A percentile compares a stretch with the other conserved stretches of the same genome.
Conservation (phyloP, 1,140 invertebrate genomes). For the Eurosta solidaginis region DNA sequence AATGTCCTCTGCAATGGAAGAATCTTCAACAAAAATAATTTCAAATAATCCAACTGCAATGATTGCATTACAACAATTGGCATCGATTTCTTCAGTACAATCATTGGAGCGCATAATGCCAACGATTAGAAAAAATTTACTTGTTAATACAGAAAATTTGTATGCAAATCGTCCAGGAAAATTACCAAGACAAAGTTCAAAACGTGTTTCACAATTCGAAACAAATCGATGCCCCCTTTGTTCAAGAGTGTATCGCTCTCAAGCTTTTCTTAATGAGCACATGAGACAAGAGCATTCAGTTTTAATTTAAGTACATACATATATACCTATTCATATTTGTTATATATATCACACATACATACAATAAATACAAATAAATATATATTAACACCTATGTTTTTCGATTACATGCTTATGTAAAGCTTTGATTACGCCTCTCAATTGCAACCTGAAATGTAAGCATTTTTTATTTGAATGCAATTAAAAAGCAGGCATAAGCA, state of each 20-base stretch:
- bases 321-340: too few species aligned
- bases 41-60: conserved; percentile 44
- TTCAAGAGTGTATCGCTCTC: conserved; percentile 51
- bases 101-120: conserved; percentile 49
- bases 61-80: conserved; percentile 53
- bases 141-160: conserved; percentile 44
- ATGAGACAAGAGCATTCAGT: conserved; percentile 58
- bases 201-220: conserved; percentile 47
- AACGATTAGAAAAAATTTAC: conserved; percentile 44
- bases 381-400: too few species aligned
- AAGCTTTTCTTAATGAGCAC: conserved; percentile 56
- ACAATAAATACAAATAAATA: too few species aligned
- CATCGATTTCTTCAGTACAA: conserved; percentile 54
- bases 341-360: background rate
- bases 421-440: too few species aligned
- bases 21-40: background rate
- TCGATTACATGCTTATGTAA: too few species aligned
- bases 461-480: too few species aligned
- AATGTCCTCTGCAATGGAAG: background rate
- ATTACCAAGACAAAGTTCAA: conserved; percentile 44
- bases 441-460: too few species aligned
- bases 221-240: conserved; percentile 57
- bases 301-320: conserved; percentile 54
- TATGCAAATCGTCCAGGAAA: conserved; percentile 41
- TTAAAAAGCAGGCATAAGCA: too few species aligned